phyloP scores from a whole-genome alignment of 2,113 vertebrate genomes.

The Passer montanus region DNA sequence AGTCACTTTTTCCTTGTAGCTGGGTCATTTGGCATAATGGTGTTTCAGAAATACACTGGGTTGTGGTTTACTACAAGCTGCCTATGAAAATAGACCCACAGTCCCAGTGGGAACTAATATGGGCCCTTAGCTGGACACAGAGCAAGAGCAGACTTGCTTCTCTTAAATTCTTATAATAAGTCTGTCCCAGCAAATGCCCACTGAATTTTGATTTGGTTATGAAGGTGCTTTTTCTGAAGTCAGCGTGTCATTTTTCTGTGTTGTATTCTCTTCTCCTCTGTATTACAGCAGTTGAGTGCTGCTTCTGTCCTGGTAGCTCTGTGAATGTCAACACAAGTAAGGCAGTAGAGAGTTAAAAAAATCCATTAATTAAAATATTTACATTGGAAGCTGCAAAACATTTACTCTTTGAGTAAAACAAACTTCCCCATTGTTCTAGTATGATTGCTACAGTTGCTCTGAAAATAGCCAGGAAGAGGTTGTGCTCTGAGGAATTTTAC shows the following conservation, averaged over 20 bases:
- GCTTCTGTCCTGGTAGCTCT: neutral
- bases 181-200: neutral
- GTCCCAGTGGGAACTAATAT: neutral
- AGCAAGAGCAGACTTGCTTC: neutral
- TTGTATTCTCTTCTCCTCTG: neutral
- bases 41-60: neutral
- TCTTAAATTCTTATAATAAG: neutral
- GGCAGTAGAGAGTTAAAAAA: constrained; percentile 46
- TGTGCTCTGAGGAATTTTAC: constrained; percentile 45
- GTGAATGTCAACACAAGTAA: neutral
- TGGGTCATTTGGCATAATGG: neutral
- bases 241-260: fast-evolving
- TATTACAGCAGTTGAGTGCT: neutral
- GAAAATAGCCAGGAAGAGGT: constrained; percentile 51
- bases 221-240: neutral
- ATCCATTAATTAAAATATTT: constrained; percentile 60
- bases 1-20: neutral
- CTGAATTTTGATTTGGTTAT: neutral
- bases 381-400: constrained; percentile 57
- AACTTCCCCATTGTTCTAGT: constrained; percentile 62
- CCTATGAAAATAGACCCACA: neutral
- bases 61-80: neutral
- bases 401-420: constrained; percentile 61
- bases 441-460: constrained; percentile 28
- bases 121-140: neutral